Percentiles rank a stretch among this genome's conserved stretches.
Evolutionary conservation across 1,140 invertebrate species (phyloP).

Genomic region (Phenacoccus solenopsis): DNA sequence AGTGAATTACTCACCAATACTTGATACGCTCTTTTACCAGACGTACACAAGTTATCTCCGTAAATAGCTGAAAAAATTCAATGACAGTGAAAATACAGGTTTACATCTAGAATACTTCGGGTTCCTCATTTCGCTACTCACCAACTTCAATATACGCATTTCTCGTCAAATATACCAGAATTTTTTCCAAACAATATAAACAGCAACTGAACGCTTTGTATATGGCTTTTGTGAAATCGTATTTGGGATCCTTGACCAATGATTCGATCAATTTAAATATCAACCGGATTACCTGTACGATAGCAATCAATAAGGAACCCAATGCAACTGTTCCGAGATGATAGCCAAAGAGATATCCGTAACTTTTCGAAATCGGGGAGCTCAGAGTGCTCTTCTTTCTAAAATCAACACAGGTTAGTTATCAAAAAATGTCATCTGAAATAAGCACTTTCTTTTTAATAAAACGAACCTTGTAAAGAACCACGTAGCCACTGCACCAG

Average conservation of each 20-base stretch:
- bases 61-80: conserved; percentile 48
- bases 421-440: conserved; percentile 19
- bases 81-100: background rate
- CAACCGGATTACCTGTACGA: conserved; percentile 50
- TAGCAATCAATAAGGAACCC: conserved; percentile 57
- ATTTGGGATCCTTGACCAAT: conserved; percentile 35
- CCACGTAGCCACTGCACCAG: conserved; percentile 60
- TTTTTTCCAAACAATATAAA: conserved; percentile 57
- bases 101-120: background rate
- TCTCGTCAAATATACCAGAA: conserved; percentile 53
- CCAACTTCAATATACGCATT: conserved; percentile 71
- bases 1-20: conserved; percentile 48
- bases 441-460: conserved; percentile 22
- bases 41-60: conserved; percentile 52
- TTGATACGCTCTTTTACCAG: conserved; percentile 47
- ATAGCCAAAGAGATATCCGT: conserved; percentile 45
- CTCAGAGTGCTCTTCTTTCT: conserved; percentile 51
- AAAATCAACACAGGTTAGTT: conserved; percentile 28
- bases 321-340: conserved; percentile 66
- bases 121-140: conserved; percentile 27
- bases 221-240: conserved; percentile 32
- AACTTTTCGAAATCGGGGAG: conserved; percentile 43
- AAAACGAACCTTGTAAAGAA: conserved; percentile 51
- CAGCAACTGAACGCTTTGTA: conserved; percentile 57
- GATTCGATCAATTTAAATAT: conserved; percentile 36